Evolutionary conservation across 2,797 vertebrate species (phyloP).

Genomic region (Oreochromis grahami): DNA sequence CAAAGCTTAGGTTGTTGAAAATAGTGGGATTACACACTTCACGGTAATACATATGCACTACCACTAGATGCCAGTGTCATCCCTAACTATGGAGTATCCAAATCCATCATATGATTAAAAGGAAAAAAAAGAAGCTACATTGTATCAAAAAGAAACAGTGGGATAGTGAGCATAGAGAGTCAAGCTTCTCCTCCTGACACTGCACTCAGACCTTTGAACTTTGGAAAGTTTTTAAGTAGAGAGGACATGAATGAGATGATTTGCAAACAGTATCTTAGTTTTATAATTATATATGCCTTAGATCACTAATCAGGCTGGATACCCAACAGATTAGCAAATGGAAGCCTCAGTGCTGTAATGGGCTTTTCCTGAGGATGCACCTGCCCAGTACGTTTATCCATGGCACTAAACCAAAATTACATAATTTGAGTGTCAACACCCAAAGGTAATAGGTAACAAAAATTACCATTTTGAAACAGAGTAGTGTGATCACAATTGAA

Average conservation of each 20-base stretch:
- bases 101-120: not conserved
- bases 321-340: slow-evolving; percentile 33
- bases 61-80: slow-evolving; percentile 34
- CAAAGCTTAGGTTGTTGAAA: not conserved
- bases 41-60: not conserved
- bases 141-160: not conserved
- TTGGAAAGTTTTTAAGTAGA: not conserved
- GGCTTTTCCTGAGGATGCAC: not conserved
- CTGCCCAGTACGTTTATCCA: too few species aligned
- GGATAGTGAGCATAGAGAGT: not conserved
- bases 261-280: slow-evolving; percentile 31
- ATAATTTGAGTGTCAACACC: too few species aligned
- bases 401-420: too few species aligned
- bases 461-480: too few species aligned
- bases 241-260: slow-evolving; percentile 4
- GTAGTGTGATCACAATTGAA: too few species aligned
- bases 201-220: not conserved
- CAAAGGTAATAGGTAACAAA: too few species aligned
- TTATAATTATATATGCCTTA: slow-evolving; percentile 48
- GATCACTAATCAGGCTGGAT: slow-evolving; percentile 47
- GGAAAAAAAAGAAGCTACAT: not conserved
- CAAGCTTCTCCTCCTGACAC: not conserved
- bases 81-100: not conserved
- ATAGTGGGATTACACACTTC: rapidly evolving
- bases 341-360: slow-evolving; percentile 2